Evolutionary conservation across 2,113 vertebrate species (phyloP).

Genomic region (Ciconia stormi): DNA sequence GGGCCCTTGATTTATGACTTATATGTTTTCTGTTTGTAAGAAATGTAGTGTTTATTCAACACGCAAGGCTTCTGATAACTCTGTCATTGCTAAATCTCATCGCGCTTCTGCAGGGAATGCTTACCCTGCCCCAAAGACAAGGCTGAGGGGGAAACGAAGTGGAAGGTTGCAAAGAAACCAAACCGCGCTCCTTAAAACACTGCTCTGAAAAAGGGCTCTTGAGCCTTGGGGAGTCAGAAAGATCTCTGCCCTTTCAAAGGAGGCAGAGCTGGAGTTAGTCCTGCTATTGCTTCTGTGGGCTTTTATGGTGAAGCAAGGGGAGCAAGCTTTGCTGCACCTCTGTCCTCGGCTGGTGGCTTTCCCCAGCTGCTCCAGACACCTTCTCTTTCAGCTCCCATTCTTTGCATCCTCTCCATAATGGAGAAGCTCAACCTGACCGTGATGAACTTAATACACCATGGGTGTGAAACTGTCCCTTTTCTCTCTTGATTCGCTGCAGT

Average conservation of each 20-base stretch:
- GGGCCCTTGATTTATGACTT: slow-evolving; percentile 6
- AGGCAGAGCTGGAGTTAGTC: background rate
- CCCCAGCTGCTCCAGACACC: background rate
- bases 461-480: background rate
- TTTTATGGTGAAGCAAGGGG: background rate
- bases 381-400: background rate
- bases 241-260: background rate
- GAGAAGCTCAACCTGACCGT: background rate
- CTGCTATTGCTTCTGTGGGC: background rate
- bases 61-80: slow-evolving; percentile 10
- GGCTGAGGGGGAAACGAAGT: background rate
- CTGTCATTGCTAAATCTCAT: background rate
- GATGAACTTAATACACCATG: accelerated
- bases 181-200: background rate
- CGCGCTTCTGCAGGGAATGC: background rate
- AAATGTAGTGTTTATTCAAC: slow-evolving; percentile 5
- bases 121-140: background rate
- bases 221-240: background rate
- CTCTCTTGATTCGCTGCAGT: background rate
- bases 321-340: background rate
- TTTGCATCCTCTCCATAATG: accelerated
- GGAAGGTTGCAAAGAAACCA: background rate
- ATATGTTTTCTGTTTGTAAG: slow-evolving; percentile 31
- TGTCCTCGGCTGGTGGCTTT: background rate
- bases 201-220: background rate